Evolutionary conservation across 1,140 invertebrate genomes (phyloP).

Genomic region (Euglossa dilemma): DNA sequence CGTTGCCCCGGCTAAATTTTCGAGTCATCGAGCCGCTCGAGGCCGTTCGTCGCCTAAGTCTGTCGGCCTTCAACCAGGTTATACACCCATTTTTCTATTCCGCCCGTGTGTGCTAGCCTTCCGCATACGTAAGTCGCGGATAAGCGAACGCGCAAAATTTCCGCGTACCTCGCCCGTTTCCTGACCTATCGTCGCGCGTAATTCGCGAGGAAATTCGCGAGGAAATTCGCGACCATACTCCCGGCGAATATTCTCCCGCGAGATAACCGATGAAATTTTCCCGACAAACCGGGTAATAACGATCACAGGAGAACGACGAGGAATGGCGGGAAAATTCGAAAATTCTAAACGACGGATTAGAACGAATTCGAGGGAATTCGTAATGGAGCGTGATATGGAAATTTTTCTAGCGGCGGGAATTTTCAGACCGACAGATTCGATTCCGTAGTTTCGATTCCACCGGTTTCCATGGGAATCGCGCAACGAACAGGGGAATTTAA

Average conservation of each 20-base stretch:
- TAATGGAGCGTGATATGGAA: too few relatives aligned
- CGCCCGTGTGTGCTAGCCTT: conserved; percentile 22
- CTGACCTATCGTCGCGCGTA: neutral
- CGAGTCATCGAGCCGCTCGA: conserved; percentile 22
- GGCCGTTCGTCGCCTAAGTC: conserved; percentile 29
- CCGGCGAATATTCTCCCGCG: too few relatives aligned
- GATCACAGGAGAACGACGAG: too few relatives aligned
- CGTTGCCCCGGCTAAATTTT: conserved; percentile 40
- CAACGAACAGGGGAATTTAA: neutral
- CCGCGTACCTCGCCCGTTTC: neutral
- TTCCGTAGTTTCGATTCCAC: neutral
- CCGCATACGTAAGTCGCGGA: conserved; percentile 30
- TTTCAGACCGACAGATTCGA: too few relatives aligned
- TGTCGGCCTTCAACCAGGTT: conserved; percentile 30
- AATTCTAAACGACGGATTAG: too few relatives aligned
- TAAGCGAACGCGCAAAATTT: neutral
- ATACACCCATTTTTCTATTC: conserved; percentile 39
- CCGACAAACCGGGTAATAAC: too few relatives aligned
- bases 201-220: neutral
- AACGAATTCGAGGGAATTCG: too few relatives aligned
- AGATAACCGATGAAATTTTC: too few relatives aligned
- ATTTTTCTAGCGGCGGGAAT: too few relatives aligned
- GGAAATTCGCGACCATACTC: neutral
- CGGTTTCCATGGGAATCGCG: neutral
- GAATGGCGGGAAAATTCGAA: too few relatives aligned